Evolutionary conservation across 2,113 vertebrate genomes (phyloP).

Genomic region (Pan troglodytes): NHGRI_mPanTro3-v2.1_pri NC_072419.2:49186001-49186500

Average conservation of each 20-base stretch:
- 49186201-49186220: background rate
- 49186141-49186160: background rate
- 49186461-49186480: constrained; percentile 7
- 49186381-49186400: background rate
- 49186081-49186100: background rate
- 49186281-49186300: background rate
- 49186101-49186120: background rate
- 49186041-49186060: background rate
- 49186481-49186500: background rate
- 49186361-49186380: background rate
- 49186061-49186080: background rate
- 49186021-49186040: background rate
- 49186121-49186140: background rate
- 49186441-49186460: background rate
- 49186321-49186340: background rate
- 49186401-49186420: constrained; percentile 9
- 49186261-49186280: background rate
- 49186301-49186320: background rate
- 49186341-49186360: background rate
- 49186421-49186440: background rate
- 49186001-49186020: background rate
- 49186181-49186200: background rate
- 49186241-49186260: background rate
- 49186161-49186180: background rate
- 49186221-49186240: background rate